These are phyloP conservation scores for Sciaenops ocellatus DNA, from an alignment of 2,797 vertebrate genomes.

Conservation along the genomic window DNA sequence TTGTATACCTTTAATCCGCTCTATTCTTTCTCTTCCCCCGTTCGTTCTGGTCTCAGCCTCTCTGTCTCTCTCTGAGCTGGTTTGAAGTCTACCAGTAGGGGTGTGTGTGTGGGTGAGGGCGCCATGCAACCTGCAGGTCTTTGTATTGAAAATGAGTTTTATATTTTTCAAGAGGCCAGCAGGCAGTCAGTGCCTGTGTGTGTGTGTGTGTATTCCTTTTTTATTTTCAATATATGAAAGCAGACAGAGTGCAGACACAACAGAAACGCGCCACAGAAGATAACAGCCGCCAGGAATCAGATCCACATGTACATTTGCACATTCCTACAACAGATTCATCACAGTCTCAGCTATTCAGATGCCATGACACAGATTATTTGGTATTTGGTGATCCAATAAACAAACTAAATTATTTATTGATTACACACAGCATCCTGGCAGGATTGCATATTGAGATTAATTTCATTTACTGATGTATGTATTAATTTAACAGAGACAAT, in stretches of 20 bases:
- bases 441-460: neutral
- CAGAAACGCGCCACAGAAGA: slow-evolving; percentile 24
- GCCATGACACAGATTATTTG: neutral
- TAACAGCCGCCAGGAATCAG: neutral
- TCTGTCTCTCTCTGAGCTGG: slow-evolving; percentile 47
- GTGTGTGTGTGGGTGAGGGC: slow-evolving; percentile 61
- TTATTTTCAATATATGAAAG: slow-evolving; percentile 62
- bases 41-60: slow-evolving; percentile 30
- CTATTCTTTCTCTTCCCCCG: slow-evolving; percentile 24
- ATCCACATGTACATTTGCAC: neutral
- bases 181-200: slow-evolving; percentile 30
- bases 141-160: slow-evolving; percentile 63
- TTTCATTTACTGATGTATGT: neutral
- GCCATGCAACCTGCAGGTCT: slow-evolving; percentile 58
- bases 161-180: slow-evolving; percentile 67
- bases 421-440: neutral
- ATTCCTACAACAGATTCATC: slow-evolving; percentile 2
- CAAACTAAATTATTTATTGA: slow-evolving; percentile 33
- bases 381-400: slow-evolving; percentile 21
- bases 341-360: neutral
- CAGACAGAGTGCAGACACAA: slow-evolving; percentile 53
- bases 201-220: slow-evolving; percentile 24
- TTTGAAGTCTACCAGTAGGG: slow-evolving; percentile 75
- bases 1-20: slow-evolving; percentile 50
- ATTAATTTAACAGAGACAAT: neutral